Conservation (phyloP, 2,113 vertebrate species). For the Heptranchias perlo region DNA sequence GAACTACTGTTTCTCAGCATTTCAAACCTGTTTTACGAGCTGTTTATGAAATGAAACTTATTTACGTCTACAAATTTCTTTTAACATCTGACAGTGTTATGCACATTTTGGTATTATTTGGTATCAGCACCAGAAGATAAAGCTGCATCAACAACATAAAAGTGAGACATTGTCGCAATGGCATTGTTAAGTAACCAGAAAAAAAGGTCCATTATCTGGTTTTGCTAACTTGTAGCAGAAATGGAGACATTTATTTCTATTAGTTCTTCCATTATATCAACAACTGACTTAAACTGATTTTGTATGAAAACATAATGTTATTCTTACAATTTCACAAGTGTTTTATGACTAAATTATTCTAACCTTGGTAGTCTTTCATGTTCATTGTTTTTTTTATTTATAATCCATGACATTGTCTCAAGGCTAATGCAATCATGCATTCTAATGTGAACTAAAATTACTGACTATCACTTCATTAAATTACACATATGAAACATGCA, state of each 20-base stretch:
- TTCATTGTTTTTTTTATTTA: not conserved
- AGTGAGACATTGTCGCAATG: slow-evolving; percentile 25
- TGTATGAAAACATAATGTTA: slow-evolving; percentile 6
- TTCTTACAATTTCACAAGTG: slow-evolving; percentile 4
- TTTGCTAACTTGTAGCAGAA: slow-evolving; percentile 34
- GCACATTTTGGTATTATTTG: not conserved
- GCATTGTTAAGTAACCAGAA: not conserved
- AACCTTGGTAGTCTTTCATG: not conserved
- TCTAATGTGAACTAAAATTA: not conserved
- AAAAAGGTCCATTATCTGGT: not conserved
- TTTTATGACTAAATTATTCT: not conserved
- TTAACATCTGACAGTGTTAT: not conserved
- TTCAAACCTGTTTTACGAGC: not conserved
- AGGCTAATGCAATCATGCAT: not conserved
- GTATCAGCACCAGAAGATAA: slow-evolving; percentile 7
- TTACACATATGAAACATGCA: not conserved
- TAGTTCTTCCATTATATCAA: slow-evolving; percentile 2
- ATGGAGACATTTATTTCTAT: slow-evolving; percentile 17
- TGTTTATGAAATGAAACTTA: not conserved
- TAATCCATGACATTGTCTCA: not conserved
- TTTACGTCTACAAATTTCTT: not conserved
- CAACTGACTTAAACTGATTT: not conserved
- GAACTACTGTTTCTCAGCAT: not conserved
- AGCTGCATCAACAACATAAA: not conserved
- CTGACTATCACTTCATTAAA: not conserved